Evolutionary conservation across 2,797 vertebrate genomes (phyloP), one percentile per base, ranked within the genome.

Genomic region (Platalea minor): DNA sequence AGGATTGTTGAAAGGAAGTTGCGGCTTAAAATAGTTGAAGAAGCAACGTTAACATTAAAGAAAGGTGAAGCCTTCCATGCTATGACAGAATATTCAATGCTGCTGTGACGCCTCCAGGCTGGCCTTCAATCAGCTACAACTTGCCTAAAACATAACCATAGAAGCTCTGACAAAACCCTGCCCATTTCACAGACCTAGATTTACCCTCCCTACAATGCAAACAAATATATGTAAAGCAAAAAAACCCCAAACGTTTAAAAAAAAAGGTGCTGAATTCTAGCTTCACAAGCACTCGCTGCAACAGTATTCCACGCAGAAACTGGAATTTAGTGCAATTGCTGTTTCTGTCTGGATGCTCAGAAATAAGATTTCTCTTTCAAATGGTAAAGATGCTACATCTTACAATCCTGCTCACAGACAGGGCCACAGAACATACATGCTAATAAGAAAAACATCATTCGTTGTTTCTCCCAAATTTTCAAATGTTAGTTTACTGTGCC

Each of bases 221-320:
- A 80, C 39, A 87, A 33, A 56, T 7, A 0, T 0, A 57, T 4
- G 3, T 3, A 63, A 82, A 74, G 43, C 29, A n/a, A 65, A 69
- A 73, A 53, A 9, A 1, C 3, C 6, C 8, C 20, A n/a, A 16
- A 20, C 1, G 13, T 77, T 53, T 63, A 43, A 78, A 78, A 16
- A 2, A 7, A 73, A 45, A 72, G 17, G 41, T 0, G 0, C 35
- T 61, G 61, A 75, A n/a, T 68, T 68, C 51, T 4, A 41, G 28
- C 23, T 37, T 50, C 53, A 16, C 11, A 5, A 74, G 46, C 33
- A 43, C 68, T 51, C 0, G 0, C 45, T 68, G 69, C 78, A 86
- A 6, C 46, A 25, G 20, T 2, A 16, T 20, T 46, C 17, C 26
- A 54, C 0, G 33, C 31, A 77, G 70, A 54, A 87, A 35, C 41